Evolutionary conservation across 1,140 invertebrate species (phyloP).

Genomic region (Caenorhabditis inopinata): DNA sequence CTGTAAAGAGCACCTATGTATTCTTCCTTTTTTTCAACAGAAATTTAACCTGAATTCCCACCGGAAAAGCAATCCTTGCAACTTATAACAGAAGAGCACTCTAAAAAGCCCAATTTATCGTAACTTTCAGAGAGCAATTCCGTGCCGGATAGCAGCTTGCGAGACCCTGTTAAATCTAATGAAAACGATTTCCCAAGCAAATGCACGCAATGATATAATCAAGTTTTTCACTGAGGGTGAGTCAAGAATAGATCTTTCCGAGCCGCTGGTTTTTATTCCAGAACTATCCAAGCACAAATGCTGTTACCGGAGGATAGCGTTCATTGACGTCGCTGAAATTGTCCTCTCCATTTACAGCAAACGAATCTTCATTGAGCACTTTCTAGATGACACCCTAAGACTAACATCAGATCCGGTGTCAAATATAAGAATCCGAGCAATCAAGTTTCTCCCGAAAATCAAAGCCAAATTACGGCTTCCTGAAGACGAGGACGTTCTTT

Average conservation of each 20-base stretch:
- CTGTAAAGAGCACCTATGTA: too few species aligned
- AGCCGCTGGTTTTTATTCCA: too few species aligned
- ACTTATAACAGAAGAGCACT: too few species aligned
- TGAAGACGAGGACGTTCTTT: conserved; percentile 62
- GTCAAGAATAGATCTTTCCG: too few species aligned
- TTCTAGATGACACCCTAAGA: conserved; percentile 67
- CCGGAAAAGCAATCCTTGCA: too few species aligned
- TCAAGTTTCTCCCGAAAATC: conserved; percentile 67
- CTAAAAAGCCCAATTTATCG: too few species aligned
- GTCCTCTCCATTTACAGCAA: conserved; percentile 68
- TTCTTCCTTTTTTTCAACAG: too few species aligned
- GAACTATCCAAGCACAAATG: conserved; percentile 67
- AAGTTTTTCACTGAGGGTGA: conserved; percentile 67
- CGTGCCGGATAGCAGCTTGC: conserved; percentile 67
- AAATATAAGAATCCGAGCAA: conserved; percentile 68
- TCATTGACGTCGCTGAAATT: conserved; percentile 68
- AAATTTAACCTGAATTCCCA: too few species aligned
- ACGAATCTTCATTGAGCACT: conserved; percentile 68
- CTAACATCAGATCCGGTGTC: conserved; percentile 67
- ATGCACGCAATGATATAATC: conserved; percentile 66
- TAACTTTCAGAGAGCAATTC: conserved; percentile 68
- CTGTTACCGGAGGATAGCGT: conserved; percentile 67
- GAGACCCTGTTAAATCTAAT: conserved; percentile 66
- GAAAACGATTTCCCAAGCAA: conserved; percentile 64
- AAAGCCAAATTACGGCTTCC: conserved; percentile 67